Evolutionary conservation across 2,888 invertebrate genomes (phyloP), one percentile per base, ranked within the genome.

Genomic region (Apotomis turbidana): DNA sequence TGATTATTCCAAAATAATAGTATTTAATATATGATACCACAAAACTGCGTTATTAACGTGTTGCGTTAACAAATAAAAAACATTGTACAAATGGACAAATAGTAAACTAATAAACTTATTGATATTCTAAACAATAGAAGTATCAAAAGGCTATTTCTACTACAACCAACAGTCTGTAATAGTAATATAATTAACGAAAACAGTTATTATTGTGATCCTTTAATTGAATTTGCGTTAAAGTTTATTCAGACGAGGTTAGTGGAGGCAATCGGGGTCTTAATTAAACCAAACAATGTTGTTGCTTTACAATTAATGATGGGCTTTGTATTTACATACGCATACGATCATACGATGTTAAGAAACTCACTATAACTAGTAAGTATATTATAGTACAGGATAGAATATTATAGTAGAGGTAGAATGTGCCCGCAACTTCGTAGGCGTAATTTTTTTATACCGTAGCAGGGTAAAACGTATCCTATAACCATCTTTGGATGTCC

Each of bases 221-320:
- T 90, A 91, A 92, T 92, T 91, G 88, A 90, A 91, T 90, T 90
- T 86, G 80, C 83, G 81, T 79, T 82, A 75, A 87, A 90, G 91
- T 92, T 92, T 91, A 90, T 91, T 86, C 85, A 90, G 90, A 85
- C 81, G 82, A 86, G 89, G 88, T 87, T 87, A 86, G 83, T 81
- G 75, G 80, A 86, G 88, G 87, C 89, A 90, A 89, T 88, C 83
- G 86, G 84, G 85, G 83, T 85, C 87, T 88, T 90, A 88, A 91
- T 90, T 91, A 91, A 91, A 87, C 88, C 88, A 90, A 90, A 90
- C 90, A 90, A 82, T 84, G 83, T 84, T 88, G 87, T 88, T 88
- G 84, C 81, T 80, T 83, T 85, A 87, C 83, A 87, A 88, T 88
- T 88, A 87, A 81, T 83, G 85, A 85, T 83, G 83, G 82, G 83